Base-by-base conservation (phyloP, 1,140 invertebrate species). In the Pseudachorutes palmiensis region DNA sequence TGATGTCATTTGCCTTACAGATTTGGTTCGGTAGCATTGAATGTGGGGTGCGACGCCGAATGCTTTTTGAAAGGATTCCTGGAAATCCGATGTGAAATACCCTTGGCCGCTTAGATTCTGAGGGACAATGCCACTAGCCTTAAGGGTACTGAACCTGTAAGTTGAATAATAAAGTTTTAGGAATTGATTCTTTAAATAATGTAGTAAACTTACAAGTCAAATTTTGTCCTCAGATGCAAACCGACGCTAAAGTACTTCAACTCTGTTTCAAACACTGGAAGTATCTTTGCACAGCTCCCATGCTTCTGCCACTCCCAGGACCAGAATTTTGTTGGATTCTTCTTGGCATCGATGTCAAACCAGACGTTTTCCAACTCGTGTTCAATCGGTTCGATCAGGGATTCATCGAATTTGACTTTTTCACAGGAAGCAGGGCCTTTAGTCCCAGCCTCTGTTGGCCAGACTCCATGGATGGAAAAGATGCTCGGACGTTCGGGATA, bases 381-480 rank as follows among this genome's bases (percentile, higher is more conserved):
- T 19, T 33, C 19, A 36, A 73, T 71, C 5, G 69, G 65, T 19
- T 31, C 29, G 1, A 73, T 24, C 28, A 51, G 32, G n/a, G 14
- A 30, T 62, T 66, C 57, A 48, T 70, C 41, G 41, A 71, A 73
- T 41, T 69, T 69, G 9, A 73, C 70, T 61, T 71, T 73, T 2
- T 51, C 51, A 33, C 72, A 73, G 51, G 69, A 73, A 61, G 31
- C 69, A 45, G 72, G 72, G n/a, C 72, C 72, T 2, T 22, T 5
- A 49, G 12, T 49, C 22, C 12, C 29, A n/a, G 12, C 16, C 45
- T 30, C 3, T 45, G 36, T 45, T 45, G 36, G 68, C 71, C 71
- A 73, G 62, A 73, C 71, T 31, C 72, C 72, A 69, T 73, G 72
- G 30, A 73, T 69, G 28, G 72, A 69, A 69, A 69, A 73, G 59